These are phyloP conservation scores for Coluber constrictor DNA, from an alignment of 2,797 vertebrate species.

Conservation along the genomic window DNA sequence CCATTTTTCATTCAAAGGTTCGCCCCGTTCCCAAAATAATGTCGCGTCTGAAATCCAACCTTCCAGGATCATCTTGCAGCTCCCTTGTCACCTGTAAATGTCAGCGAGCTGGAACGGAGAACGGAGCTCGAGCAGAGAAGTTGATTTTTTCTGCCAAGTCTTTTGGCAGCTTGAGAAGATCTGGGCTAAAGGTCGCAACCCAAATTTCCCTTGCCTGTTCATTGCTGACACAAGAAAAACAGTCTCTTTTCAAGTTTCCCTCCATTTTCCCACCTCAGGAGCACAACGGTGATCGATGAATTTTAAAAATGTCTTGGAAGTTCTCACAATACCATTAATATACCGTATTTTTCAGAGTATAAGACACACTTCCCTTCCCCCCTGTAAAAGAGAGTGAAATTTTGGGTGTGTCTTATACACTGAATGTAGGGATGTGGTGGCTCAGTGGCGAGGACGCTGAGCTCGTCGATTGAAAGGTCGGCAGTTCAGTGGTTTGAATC, in stretches of 20 bases:
- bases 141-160: background rate
- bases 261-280: background rate
- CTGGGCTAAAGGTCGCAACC: slow-evolving; percentile 30
- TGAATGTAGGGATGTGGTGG: too few species aligned
- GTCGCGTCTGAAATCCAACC: background rate
- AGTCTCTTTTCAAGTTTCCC: background rate
- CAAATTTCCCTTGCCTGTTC: background rate
- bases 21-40: slow-evolving; percentile 54
- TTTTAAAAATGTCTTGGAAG: background rate
- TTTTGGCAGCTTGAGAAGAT: slow-evolving; percentile 24
- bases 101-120: background rate
- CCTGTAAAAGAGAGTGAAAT: too few species aligned
- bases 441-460: too few species aligned
- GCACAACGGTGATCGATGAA: background rate
- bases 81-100: background rate
- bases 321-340: too few species aligned
- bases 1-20: slow-evolving; percentile 41
- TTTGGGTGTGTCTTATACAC: too few species aligned
- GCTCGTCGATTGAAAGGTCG: too few species aligned
- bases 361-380: too few species aligned
- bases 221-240: background rate
- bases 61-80: slow-evolving; percentile 8
- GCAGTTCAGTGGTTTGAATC: too few species aligned
- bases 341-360: too few species aligned
- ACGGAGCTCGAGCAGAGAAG: too few species aligned